A percentile compares a stretch with the other conserved stretches of the same genome.
phyloP scores from a whole-genome alignment of 2,888 invertebrate species.

The Drosophila formosana region DNA sequence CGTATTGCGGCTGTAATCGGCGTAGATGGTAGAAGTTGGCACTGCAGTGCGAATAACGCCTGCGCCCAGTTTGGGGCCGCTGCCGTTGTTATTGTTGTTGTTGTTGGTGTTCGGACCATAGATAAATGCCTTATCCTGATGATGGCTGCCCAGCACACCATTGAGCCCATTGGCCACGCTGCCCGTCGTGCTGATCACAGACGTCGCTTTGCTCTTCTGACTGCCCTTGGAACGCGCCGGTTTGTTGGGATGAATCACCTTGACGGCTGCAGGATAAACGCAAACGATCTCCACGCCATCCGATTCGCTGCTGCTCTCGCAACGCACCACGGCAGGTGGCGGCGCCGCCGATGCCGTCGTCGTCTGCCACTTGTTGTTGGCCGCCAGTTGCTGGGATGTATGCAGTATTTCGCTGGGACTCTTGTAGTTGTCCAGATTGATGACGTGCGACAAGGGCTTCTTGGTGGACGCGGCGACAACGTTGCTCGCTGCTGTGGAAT shows the following conservation, averaged over 20 bases:
- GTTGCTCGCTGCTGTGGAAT: conserved; percentile 61
- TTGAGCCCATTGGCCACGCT: conserved; percentile 39
- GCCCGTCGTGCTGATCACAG: conserved; percentile 33
- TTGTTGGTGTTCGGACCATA: conserved; percentile 38
- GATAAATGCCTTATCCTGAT: conserved; percentile 53
- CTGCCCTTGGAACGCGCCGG: conserved; percentile 38
- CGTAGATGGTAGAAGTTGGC: conserved; percentile 25
- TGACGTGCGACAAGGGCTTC: conserved; percentile 76
- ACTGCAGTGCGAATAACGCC: conserved; percentile 35
- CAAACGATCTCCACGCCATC: conserved; percentile 85
- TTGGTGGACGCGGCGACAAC: conserved; percentile 12
- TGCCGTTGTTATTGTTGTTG: conserved; percentile 40
- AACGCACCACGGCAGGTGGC: conserved; percentile 38
- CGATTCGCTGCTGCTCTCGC: conserved; percentile 83
- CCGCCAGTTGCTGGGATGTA: conserved; percentile 82
- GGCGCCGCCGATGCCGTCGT: conserved; percentile 11
- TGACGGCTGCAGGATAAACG: conserved; percentile 74
- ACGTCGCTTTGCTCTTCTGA: conserved; percentile 46
- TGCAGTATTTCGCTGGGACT: conserved; percentile 83
- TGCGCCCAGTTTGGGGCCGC: conserved; percentile 9
- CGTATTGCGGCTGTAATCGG: conserved; percentile 46
- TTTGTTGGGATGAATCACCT: conserved; percentile 43
- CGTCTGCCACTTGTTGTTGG: conserved; percentile 45
- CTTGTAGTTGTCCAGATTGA: conserved; percentile 84
- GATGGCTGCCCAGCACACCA: conserved; percentile 45